Percentiles rank a stretch among this genome's conserved stretches.
These are phyloP conservation scores for Xylota sylvarum DNA, from an alignment of 2,888 invertebrate genomes.

Conservation along the genomic window DNA sequence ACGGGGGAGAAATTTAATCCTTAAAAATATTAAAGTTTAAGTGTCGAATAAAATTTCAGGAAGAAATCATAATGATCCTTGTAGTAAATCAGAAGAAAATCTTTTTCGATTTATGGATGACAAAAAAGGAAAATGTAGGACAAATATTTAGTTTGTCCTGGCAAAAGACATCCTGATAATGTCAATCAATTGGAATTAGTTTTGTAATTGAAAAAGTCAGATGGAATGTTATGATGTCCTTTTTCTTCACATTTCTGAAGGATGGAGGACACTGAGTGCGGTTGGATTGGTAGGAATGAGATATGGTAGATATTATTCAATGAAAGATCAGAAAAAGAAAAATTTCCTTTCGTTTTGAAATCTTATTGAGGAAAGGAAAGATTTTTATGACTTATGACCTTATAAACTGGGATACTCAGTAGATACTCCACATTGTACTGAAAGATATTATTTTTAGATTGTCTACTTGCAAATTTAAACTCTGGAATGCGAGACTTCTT, in stretches of 20 bases:
- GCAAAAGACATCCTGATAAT: constrained; percentile 57
- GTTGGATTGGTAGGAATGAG: background rate
- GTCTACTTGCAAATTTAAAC: no score
- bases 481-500: no score
- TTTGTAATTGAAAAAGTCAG: constrained; percentile 71
- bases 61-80: constrained; percentile 13
- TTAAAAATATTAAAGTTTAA: constrained; percentile 9
- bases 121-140: constrained; percentile 44
- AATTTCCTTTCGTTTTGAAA: background rate
- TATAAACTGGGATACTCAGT: no score
- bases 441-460: no score
- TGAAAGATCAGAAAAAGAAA: background rate
- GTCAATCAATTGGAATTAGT: constrained; percentile 74
- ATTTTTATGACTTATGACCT: no score
- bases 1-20: constrained; percentile 18
- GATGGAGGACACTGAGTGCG: constrained; percentile 10
- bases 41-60: constrained; percentile 6
- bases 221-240: constrained; percentile 51
- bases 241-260: constrained; percentile 4
- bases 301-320: constrained; percentile 4
- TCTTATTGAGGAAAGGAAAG: no score
- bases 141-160: constrained; percentile 67
- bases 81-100: constrained; percentile 34
- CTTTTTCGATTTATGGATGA: constrained; percentile 2
- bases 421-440: no score